Evolutionary conservation across 2,113 vertebrate genomes (phyloP).

Genomic region (Glaucomys volans): DNA sequence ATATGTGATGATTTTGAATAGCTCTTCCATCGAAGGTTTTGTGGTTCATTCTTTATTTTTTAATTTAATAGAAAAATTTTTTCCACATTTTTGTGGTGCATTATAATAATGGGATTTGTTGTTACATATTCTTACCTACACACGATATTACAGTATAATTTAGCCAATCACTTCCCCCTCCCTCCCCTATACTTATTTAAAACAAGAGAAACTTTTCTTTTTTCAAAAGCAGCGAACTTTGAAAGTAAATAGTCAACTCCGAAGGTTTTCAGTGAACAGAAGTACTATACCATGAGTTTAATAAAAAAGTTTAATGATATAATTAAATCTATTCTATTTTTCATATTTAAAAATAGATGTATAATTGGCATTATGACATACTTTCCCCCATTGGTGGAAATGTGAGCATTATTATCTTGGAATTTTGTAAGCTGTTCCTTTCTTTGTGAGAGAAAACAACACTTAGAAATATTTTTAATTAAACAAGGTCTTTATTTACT

Average conservation of each 20-base stretch:
- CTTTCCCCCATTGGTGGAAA: slow-evolving; percentile 37
- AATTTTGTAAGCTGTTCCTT: slow-evolving; percentile 22
- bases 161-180: too few species aligned
- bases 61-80: too few species aligned
- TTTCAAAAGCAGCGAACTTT: slow-evolving; percentile 1
- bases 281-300: slow-evolving; percentile 31
- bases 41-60: background rate
- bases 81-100: too few species aligned
- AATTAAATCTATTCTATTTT: slow-evolving; percentile 32
- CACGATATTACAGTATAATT: too few species aligned
- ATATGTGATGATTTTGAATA: slow-evolving; percentile 43
- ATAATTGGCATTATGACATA: background rate
- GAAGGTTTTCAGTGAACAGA: slow-evolving; percentile 52
- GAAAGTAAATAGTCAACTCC: slow-evolving; percentile 40
- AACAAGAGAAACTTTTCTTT: background rate
- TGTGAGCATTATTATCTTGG: slow-evolving; percentile 15
- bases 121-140: too few species aligned
- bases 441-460: slow-evolving; percentile 48
- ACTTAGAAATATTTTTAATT: slow-evolving; percentile 53
- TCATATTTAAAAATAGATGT: background rate
- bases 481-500: background rate
- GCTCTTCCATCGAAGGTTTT: background rate
- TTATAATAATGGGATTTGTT: too few species aligned
- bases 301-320: slow-evolving; percentile 30
- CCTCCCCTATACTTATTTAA: slow-evolving; percentile 38